A percentile compares a stretch with the other conserved stretches of the same genome.
phyloP scores from a whole-genome alignment of 2,797 vertebrate species.

The Valencia hispanica region DNA sequence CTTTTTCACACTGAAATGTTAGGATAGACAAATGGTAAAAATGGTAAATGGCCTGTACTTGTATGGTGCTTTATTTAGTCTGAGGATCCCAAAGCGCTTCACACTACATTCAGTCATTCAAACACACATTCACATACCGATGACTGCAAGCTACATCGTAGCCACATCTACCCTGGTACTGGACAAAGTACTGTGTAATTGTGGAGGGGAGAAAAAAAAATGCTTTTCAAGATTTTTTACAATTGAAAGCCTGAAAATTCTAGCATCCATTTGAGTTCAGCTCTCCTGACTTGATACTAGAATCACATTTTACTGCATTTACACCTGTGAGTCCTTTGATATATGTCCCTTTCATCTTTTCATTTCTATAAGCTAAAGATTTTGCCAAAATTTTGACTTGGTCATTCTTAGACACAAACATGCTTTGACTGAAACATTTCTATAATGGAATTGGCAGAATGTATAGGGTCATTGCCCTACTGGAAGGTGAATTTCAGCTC shows the following conservation, averaged over 20 bases:
- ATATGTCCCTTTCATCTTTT: neutral
- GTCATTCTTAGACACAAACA: neutral
- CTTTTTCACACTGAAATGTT: neutral
- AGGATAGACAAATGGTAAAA: neutral
- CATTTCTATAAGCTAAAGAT: neutral
- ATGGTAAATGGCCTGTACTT: no score
- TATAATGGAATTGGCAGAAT: neutral
- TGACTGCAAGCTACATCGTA: no score
- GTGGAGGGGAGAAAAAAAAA: neutral
- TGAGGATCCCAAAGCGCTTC: no score
- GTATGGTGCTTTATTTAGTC: no score
- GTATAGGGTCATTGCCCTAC: neutral
- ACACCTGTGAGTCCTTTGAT: neutral
- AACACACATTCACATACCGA: no score
- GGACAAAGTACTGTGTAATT: neutral
- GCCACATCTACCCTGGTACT: no score
- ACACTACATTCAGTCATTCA: no score
- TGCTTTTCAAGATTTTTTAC: neutral
- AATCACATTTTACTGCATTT: neutral
- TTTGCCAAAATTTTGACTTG: neutral
- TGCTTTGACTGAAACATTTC: neutral
- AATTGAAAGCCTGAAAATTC: neutral
- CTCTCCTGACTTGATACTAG: neutral
- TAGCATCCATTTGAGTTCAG: neutral
- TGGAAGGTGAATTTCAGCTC: neutral